Evolutionary conservation across 2,888 invertebrate species (phyloP), one percentile per base, ranked within the genome.

Genomic region (Coecobrya sp.): DNA sequence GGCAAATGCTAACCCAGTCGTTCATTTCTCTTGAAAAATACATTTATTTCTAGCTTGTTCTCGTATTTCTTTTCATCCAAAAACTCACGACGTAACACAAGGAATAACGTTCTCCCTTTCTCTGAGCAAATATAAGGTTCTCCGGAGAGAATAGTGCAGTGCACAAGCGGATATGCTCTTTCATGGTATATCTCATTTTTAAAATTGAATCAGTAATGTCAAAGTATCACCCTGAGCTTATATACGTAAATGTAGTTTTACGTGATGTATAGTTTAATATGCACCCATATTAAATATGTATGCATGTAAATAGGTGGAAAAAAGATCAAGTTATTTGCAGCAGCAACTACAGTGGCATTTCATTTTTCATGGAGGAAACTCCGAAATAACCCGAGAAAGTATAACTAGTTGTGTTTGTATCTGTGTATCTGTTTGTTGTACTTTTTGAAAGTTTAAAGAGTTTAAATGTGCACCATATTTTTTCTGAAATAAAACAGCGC

Each of bases 41-140:
- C 76, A 87, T 87, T 87, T 87, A 87, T 87, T 76, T 55, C 76
- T 30, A 87, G 42, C 87, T 76, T 76, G 36, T 87, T 70, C 86
- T 68, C 68, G 30, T 68, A 45, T 86, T 49, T 55, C 52, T 79
- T 42, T 73, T 36, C 42, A 42, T 19, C 11, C 73, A 73, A n/a
- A 42, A 73, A 27, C 30, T 16, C 11, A 68, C 30, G n/a, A 68
- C 16, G 13, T 36, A 65, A 11, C 49, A 45, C 42, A n/a, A 10
- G 16, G n/a, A 70, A 70, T n/a, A 25, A 70, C 36, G 19, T 22
- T 76, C 45, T 19, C 19, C 16, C 22, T 55, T 25, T 79, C 27
- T 52, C n/a, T 49, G 0, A 16, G 79, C 11, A 79, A 79, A 79
- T 79, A 79, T 79, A 79, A 55, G 55, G 55, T 79, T 52, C 49